phyloP scores from a whole-genome alignment of 2,797 vertebrate genomes.

The Serranus cabrilla region DNA sequence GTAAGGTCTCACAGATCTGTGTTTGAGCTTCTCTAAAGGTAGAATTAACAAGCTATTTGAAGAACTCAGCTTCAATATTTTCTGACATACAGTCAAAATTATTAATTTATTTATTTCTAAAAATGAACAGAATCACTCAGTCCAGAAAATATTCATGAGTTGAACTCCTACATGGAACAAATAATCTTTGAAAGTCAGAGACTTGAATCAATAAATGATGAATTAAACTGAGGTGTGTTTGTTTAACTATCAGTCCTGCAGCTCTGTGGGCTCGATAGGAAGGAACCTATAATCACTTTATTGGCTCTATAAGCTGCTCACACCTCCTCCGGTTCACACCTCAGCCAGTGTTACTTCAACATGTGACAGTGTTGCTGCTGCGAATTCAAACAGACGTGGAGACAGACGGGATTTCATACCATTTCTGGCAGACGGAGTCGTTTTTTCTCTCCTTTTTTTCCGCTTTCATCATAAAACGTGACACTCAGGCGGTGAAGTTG shows the following conservation, averaged over 20 bases:
- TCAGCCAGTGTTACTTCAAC: constrained; percentile 22
- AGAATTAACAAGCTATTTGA: too few relatives aligned
- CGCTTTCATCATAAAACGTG: constrained; percentile 60
- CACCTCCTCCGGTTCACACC: constrained; percentile 62
- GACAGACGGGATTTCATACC: constrained; percentile 38
- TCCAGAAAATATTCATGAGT: not conserved
- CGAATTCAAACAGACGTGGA: constrained; percentile 44
- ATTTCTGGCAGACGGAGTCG: constrained; percentile 23
- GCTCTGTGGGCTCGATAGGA: constrained; percentile 40
- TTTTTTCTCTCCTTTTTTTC: constrained; percentile 20
- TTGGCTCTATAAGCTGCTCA: constrained; percentile 57
- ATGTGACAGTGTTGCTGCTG: constrained; percentile 34
- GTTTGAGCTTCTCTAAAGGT: too few relatives aligned
- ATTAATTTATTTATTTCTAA: not conserved
- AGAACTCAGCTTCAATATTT: not conserved
- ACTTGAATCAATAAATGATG: not conserved
- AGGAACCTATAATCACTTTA: constrained; percentile 67
- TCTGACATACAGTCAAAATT: not conserved
- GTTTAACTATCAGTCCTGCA: constrained; percentile 31
- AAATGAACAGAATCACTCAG: not conserved
- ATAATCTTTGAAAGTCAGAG: not conserved
- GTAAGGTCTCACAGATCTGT: too few relatives aligned
- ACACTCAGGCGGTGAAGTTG: constrained; percentile 34
- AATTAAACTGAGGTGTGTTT: constrained; percentile 26
- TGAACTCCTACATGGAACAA: not conserved